These are phyloP conservation scores for Poecilobothrus nobilitatus DNA, from an alignment of 2,888 invertebrate species.

Conservation along the genomic window DNA sequence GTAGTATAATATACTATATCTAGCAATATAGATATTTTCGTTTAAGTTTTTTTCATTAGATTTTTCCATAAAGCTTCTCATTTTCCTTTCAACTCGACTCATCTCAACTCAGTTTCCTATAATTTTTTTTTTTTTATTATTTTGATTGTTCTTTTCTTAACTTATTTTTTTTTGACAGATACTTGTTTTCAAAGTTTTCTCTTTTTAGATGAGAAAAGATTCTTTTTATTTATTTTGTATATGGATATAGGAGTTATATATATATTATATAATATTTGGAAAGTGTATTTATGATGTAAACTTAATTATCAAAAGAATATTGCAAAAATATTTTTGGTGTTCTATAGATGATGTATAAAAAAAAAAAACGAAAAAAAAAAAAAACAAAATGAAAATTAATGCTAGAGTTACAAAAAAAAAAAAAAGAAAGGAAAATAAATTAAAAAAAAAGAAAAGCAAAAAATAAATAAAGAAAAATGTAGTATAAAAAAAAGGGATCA, in stretches of 20 bases:
- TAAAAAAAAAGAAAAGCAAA: neutral
- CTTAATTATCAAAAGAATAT: conserved; percentile 5
- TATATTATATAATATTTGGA: no score
- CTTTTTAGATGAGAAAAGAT: no score
- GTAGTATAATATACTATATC: neutral
- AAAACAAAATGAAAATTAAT: neutral
- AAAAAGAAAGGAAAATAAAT: neutral
- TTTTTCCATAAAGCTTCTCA: neutral
- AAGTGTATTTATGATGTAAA: neutral
- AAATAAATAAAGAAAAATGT: no score
- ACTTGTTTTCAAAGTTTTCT: neutral
- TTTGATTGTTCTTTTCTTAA: neutral
- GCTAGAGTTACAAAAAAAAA: neutral
- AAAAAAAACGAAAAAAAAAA: neutral
- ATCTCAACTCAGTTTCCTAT: neutral
- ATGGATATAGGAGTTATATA: no score
- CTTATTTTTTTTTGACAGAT: neutral
- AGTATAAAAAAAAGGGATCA: no score
- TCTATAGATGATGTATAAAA: neutral
- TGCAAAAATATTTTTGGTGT: neutral
- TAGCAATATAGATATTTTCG: neutral
- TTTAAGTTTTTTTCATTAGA: neutral
- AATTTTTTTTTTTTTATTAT: neutral
- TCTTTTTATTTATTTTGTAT: no score
- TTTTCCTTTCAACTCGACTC: neutral